Base-by-base conservation (phyloP, 2,888 invertebrate genomes). In the Drosophila robusta region DNA sequence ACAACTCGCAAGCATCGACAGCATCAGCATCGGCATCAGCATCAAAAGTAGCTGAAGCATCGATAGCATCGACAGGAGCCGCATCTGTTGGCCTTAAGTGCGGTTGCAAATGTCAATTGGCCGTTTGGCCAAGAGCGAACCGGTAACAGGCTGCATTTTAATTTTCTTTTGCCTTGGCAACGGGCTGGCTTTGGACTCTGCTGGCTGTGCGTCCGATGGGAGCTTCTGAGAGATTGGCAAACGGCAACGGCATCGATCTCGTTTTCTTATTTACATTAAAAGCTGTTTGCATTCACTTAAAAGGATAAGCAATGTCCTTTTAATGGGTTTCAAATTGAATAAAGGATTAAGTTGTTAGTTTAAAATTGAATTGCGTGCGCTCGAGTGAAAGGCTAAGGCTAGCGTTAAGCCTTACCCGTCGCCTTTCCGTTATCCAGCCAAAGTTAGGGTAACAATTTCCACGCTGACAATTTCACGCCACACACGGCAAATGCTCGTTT, bases 301-400 rank as follows among this genome's bases (percentile, higher is more conserved):
- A 91, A 91, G 91, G 92, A 91, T 91, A 91, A 91, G 91, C 91
- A 91, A 90, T 91, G 91, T 91, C 91, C 91, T 91, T 91, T 92
- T 92, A 92, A 92, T 92, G 92, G 92, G 91, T 91, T 92, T 89
- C 90, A 91, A 92, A 92, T 92, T 92, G 92, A 92, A 92, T 92
- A 92, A 91, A 91, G 91, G 92, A 92, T 92, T 92, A 92, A 88
- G 90, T 92, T 91, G 91, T 92, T 91, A 91, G 90, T 92, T 90
- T 89, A 83, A 90, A 91, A 90, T 91, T 89, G 90, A 90, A 87
- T 90, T 90, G 87, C 82, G 84, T 89, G 83, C 80, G 83, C 78
- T 71, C 84, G 71, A 86, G 73, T 80, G 78, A 64, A 76, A 69
- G 78, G 74, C 67, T 57, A 63, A 47, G 41, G 54, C 57, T 68